Conservation (phyloP, 2,113 vertebrate species). For the Caranx melampygus region DNA sequence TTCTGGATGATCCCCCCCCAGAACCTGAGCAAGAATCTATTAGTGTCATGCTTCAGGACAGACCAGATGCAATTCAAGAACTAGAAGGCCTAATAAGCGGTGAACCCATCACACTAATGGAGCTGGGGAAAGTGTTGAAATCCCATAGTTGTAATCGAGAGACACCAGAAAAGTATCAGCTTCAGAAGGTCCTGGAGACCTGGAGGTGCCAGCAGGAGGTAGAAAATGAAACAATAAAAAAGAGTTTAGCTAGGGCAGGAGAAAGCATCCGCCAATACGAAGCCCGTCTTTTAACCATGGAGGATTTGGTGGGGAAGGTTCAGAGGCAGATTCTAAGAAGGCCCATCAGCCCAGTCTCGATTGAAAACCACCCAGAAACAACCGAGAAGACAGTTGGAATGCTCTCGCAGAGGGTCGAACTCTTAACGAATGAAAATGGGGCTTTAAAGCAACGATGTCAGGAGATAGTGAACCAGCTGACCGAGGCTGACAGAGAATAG, state of each 20-base stretch:
- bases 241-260: slow-evolving; percentile 79
- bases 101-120: slow-evolving; percentile 76
- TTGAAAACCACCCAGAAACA: slow-evolving; percentile 70
- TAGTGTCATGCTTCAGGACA: slow-evolving; percentile 77
- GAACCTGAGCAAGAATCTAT: slow-evolving; percentile 75
- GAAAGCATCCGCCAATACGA: slow-evolving; percentile 83
- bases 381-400: slow-evolving; percentile 66
- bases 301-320: slow-evolving; percentile 79
- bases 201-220: slow-evolving; percentile 82
- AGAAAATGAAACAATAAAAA: slow-evolving; percentile 80
- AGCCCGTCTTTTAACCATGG: slow-evolving; percentile 81
- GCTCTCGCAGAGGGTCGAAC: slow-evolving; percentile 80
- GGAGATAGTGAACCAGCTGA: slow-evolving; percentile 87
- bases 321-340: slow-evolving; percentile 73
- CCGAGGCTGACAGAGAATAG: slow-evolving; percentile 86
- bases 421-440: slow-evolving; percentile 81
- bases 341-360: slow-evolving; percentile 59
- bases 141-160: slow-evolving; percentile 70
- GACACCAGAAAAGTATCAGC: slow-evolving; percentile 52
- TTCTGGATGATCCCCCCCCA: slow-evolving; percentile 66
- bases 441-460: slow-evolving; percentile 84
- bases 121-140: slow-evolving; percentile 72
- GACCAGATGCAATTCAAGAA: slow-evolving; percentile 77
- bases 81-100: slow-evolving; percentile 75
- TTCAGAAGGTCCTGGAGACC: slow-evolving; percentile 78